Base-by-base conservation (phyloP, 2,888 invertebrate species). In the Sminthurinus aureus region DNA sequence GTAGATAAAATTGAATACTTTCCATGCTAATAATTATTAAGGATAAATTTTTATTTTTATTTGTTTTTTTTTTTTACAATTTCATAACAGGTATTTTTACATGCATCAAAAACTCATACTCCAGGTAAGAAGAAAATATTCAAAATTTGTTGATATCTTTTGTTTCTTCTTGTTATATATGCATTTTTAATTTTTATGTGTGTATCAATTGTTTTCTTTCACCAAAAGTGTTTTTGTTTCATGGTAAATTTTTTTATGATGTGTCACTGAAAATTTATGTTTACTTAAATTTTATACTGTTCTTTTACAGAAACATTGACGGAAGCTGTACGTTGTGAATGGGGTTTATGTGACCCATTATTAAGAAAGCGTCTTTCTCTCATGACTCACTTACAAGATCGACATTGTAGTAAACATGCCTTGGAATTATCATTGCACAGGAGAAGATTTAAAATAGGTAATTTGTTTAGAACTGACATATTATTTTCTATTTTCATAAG, bases 341-440 rank as follows among this genome's bases (percentile, higher is more conserved):
- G 98, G 98, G 94, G 95, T 52, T 92, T 94, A 66, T 97, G 97
- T 91, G 98, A 98, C 91, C 94, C 95, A 73, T 94, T 98, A 90
- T 95, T 96, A 83, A 91, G 98, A 83, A 95, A 95, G 90, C 93
- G 96, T 82, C 98, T 98, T 92, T 99, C 99, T 0, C 92, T 99
- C 66, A 96, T 98, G 93, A 98, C 99, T 84, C 99, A 99, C 91
- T 92, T 99, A 85, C 95, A 96, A 89, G 99, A 99, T 91, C 95
- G 97, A 86, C 99, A 99, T 90, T 96, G 98, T 79, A 86, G 83
- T 77, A 88, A 87, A 75, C 88, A 86, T 76, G 88, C 87, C 20
- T 84, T 89, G 79, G 89, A 89, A 83, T 79, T 88, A 79, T 86
- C 89, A 6, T 64, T 86, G 18, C 88, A 88, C 73, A 83, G 88